These are phyloP conservation scores for Gyps fulvus DNA, from an alignment of 2,113 vertebrate species.

Conservation along the genomic window DNA sequence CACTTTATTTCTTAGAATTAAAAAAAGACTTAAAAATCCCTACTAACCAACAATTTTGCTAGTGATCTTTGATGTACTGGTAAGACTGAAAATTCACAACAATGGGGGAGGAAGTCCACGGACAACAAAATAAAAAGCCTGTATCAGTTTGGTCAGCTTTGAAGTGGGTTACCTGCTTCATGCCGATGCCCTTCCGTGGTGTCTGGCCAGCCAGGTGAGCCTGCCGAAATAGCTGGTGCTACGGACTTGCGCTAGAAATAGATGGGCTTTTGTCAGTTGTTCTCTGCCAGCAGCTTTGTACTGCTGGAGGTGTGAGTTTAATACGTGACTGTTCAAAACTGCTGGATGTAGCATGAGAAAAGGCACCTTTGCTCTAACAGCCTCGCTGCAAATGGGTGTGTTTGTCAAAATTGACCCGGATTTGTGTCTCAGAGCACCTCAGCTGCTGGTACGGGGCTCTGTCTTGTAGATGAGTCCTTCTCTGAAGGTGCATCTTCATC, in stretches of 20 bases:
- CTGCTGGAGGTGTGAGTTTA: neutral
- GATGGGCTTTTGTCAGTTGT: neutral
- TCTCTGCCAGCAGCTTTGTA: neutral
- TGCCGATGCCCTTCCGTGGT: neutral
- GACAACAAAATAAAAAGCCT: neutral
- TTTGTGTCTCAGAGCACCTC: neutral
- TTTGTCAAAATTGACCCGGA: rapidly evolving
- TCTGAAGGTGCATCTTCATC: neutral
- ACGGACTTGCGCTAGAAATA: rapidly evolving
- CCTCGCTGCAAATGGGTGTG: neutral
- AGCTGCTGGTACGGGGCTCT: neutral
- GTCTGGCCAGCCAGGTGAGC: neutral
- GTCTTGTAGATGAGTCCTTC: neutral
- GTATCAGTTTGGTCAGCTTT: rapidly evolving
- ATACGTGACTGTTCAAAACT: neutral
- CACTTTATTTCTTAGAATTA: neutral
- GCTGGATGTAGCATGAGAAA: neutral
- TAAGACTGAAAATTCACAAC: neutral
- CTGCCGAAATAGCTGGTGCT: neutral
- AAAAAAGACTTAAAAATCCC: neutral
- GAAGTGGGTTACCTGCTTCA: rapidly evolving
- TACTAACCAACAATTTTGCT: too few relatives aligned
- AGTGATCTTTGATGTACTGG: neutral
- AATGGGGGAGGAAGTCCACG: rapidly evolving
- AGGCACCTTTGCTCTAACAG: neutral